A percentile compares a stretch with the other conserved stretches of the same genome.
phyloP scores from a whole-genome alignment of 2,888 invertebrate species.

The Seira musarum region DNA sequence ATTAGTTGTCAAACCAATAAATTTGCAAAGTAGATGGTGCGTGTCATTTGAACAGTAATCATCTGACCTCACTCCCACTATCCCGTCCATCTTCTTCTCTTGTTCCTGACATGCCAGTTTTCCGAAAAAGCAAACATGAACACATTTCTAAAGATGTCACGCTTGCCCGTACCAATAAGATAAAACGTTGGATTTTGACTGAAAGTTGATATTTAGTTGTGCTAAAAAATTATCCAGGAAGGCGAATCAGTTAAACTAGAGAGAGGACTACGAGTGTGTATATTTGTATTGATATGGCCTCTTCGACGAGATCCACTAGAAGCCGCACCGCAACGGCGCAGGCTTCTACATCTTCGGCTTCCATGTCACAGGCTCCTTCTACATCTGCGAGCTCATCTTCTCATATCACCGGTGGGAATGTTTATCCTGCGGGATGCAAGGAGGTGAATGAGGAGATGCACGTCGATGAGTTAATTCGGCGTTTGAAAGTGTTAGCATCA shows the following conservation, averaged over 20 bases:
- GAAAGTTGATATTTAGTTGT: background rate
- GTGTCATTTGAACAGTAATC: no score
- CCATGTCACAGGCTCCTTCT: slow-evolving; percentile 24
- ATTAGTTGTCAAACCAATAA: background rate
- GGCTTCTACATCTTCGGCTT: slow-evolving; percentile 21
- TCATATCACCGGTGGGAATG: slow-evolving; percentile 76
- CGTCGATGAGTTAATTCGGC: slow-evolving; percentile 94
- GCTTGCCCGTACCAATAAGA: background rate
- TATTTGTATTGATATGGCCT: no score
- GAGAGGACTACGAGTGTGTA: background rate
- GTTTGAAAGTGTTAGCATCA: slow-evolving; percentile 94
- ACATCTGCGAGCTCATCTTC: background rate
- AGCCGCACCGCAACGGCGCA: slow-evolving; percentile 30
- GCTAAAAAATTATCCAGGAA: background rate
- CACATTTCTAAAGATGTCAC: background rate
- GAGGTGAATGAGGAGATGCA: slow-evolving; percentile 95
- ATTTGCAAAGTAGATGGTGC: no score
- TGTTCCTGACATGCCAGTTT: no score
- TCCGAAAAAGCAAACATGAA: background rate
- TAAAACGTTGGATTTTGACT: background rate
- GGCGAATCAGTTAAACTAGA: no score
- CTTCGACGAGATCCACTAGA: slow-evolving; percentile 26
- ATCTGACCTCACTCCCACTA: no score
- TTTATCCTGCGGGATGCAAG: slow-evolving; percentile 88
- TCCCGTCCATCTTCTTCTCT: no score